Base-by-base conservation (phyloP, 1,140 invertebrate species). In the Drosophila malerkotliana region DNA sequence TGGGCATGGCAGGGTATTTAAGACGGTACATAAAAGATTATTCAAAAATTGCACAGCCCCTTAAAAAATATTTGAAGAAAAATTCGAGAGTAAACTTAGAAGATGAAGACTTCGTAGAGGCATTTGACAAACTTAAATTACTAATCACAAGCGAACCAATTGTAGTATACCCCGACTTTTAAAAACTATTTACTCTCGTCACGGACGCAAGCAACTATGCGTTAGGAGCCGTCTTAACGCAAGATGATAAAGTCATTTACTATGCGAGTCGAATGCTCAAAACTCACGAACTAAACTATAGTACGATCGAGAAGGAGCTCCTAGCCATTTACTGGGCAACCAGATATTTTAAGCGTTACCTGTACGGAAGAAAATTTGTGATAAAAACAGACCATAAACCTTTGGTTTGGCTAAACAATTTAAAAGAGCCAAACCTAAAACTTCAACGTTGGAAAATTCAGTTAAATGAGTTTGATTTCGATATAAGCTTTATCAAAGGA, bases 401-500 rank as follows among this genome's bases (percentile, higher is more conserved):
- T 39, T 39, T 39, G 37, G n/a, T 39, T 6, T 39, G 37, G 34
- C 12, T 37, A 37, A 37, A 37, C 34, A 37, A 37, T 37, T 37
- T 37, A 37, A 37, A 37, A 37, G 37, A 39, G n/a, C 37, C 37
- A 39, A 39, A 39, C n/a, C 37, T 39, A 39, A 39, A 39, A 39
- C 37, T 39, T 12, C 37, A 39, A 39, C 37, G 12, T n/a, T 39
- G 18, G 18, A 18, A 18, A 18, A 18, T 18, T 18, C 18, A 18
- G 18, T 18, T 18, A 18, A 18, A 18, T 18, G 18, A 18, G 18
- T 18, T 18, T 18, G 18, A 18, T 18, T 18, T 18, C 18, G 1
- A 18, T 18, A 18, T 18, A 39, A 39, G 10, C 12, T 39, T 39
- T 14, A 39, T 39, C n/a, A 39, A 39, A 39, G 37, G 37, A 39